Percentiles rank a stretch among this genome's conserved stretches.
These are phyloP conservation scores for Temnothorax nylanderi DNA, from an alignment of 1,140 invertebrate genomes.

Conservation along the genomic window DNA sequence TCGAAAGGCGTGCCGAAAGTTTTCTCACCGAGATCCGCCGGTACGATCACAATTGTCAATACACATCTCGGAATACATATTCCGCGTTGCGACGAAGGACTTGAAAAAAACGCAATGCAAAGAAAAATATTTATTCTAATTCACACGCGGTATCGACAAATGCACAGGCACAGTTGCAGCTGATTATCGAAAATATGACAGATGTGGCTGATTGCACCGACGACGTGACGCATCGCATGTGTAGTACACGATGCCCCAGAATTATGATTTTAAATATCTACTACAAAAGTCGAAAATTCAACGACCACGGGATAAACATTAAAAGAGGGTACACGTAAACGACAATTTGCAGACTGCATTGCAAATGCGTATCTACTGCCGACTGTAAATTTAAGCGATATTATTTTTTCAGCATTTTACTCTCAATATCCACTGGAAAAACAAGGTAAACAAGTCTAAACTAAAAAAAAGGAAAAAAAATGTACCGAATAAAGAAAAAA, in stretches of 20 bases:
- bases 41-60: conserved; percentile 8
- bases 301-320: not conserved
- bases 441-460: not conserved
- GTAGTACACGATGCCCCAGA: not conserved
- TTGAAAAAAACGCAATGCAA: not conserved
- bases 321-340: not conserved
- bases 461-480: not conserved
- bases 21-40: not conserved
- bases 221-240: not conserved
- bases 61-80: not conserved
- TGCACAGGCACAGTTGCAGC: not conserved
- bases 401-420: conserved; percentile 20
- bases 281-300: not conserved
- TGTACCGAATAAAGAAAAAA: not conserved
- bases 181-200: not conserved
- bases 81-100: not conserved
- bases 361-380: not conserved
- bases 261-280: not conserved
- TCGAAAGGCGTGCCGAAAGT: conserved; percentile 13
- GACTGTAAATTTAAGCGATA: not conserved
- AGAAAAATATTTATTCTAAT: not conserved
- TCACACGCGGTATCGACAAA: not conserved
- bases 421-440: not conserved
- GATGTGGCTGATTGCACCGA: not conserved
- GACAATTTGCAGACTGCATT: not conserved